Percentiles rank a stretch among this genome's conserved stretches.
Conservation (phyloP, 2,888 invertebrate species). For the Julus scanicus region DNA sequence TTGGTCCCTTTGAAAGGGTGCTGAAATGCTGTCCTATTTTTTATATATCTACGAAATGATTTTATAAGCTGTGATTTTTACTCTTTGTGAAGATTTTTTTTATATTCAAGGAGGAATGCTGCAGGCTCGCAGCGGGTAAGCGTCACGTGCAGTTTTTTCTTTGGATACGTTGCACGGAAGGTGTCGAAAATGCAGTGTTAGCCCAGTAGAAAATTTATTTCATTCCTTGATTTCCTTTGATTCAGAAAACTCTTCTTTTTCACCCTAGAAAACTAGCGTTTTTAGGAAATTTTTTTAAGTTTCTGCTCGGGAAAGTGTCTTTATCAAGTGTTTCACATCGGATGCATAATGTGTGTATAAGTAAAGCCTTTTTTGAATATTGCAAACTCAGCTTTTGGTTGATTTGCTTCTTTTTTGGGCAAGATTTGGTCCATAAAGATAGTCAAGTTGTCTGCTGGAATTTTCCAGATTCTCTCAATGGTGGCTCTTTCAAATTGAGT, state of each 20-base stretch:
- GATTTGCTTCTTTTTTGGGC: background rate
- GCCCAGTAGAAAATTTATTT: background rate
- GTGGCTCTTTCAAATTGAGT: too few relatives aligned
- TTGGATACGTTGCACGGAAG: background rate
- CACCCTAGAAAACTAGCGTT: background rate
- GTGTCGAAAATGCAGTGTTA: background rate
- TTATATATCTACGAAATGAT: constrained; percentile 25
- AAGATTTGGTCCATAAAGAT: background rate
- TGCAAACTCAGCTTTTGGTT: background rate
- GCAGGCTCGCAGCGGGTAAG: background rate
- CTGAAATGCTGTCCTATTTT: constrained; percentile 26
- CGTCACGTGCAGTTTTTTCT: background rate
- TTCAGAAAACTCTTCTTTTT: background rate
- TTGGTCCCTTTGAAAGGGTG: constrained; percentile 3
- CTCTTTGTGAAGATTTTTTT: constrained; percentile 32
- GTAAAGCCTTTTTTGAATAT: constrained; percentile 15
- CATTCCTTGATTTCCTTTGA: constrained; percentile 4
- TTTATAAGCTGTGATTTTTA: constrained; percentile 42
- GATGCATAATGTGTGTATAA: constrained; percentile 38
- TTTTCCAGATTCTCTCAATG: too few relatives aligned
- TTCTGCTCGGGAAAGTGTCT: background rate
- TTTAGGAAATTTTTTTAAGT: background rate
- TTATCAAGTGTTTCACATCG: constrained; percentile 26
- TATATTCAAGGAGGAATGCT: constrained; percentile 26
- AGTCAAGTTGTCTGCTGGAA: too few relatives aligned